Percentiles rank a stretch among this genome's conserved stretches.
Evolutionary conservation across 2,888 invertebrate species (phyloP).

Genomic region (Sipha maydis): DNA sequence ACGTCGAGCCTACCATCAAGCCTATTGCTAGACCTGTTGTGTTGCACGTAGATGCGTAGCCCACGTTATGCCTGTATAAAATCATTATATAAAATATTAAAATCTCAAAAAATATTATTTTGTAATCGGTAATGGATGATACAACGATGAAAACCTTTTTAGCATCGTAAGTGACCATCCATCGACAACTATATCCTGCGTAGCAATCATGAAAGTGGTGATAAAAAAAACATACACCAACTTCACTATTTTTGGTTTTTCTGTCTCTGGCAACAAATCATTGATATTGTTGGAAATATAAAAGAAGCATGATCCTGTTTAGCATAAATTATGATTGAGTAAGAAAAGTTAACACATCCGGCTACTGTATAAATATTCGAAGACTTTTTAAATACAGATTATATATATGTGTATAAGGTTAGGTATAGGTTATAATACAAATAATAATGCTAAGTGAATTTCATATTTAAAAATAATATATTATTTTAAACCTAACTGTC

Average conservation of each 20-base stretch:
- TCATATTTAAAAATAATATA: too few species aligned
- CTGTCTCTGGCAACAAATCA: background rate
- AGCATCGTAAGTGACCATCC: slow-evolving; percentile 99
- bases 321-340: background rate
- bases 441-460: too few species aligned
- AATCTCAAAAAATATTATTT: background rate
- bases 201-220: slow-evolving; percentile 72
- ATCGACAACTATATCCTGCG: slow-evolving; percentile 99
- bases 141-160: slow-evolving; percentile 74
- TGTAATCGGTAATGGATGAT: background rate
- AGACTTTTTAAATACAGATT: too few species aligned
- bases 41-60: slow-evolving; percentile 98
- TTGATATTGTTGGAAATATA: slow-evolving; percentile 8
- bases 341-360: too few species aligned
- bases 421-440: too few species aligned
- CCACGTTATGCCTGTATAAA: slow-evolving; percentile 83
- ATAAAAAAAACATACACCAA: slow-evolving; percentile 93
- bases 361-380: too few species aligned
- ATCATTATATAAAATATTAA: slow-evolving; percentile 13
- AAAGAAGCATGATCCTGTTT: background rate
- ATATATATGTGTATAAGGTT: too few species aligned
- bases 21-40: slow-evolving; percentile 98
- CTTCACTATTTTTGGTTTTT: slow-evolving; percentile 70
- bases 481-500: too few species aligned
- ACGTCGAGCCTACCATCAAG: slow-evolving; percentile 94